These are phyloP conservation scores for Drusus annulatus DNA, from an alignment of 1,140 invertebrate genomes.

Conservation along the genomic window DNA sequence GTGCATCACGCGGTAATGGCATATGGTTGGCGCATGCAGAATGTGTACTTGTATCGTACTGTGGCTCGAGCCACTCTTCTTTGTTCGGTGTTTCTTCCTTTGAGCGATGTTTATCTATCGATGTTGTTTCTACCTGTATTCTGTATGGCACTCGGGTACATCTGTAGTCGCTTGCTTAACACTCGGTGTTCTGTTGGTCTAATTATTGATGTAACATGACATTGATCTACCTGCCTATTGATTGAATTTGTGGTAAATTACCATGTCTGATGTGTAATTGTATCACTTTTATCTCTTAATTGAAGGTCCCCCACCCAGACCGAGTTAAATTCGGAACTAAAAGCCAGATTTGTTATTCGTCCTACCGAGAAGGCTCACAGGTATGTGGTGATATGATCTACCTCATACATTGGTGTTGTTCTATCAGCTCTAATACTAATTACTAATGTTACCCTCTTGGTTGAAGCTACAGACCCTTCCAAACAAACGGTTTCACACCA, in stretches of 20 bases:
- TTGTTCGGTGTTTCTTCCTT: slow-evolving; percentile 51
- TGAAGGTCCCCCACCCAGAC: slow-evolving; percentile 72
- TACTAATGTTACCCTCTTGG: not conserved
- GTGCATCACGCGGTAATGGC: slow-evolving; percentile 55
- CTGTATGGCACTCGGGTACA: slow-evolving; percentile 36
- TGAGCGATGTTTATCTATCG: slow-evolving; percentile 34
- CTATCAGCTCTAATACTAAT: slow-evolving; percentile 64
- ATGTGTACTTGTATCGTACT: slow-evolving; percentile 30
- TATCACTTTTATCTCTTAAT: slow-evolving; percentile 69
- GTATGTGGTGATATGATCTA: slow-evolving; percentile 66
- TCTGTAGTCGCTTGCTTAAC: slow-evolving; percentile 55
- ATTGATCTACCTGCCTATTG: not conserved
- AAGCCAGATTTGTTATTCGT: slow-evolving; percentile 70
- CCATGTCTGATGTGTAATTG: slow-evolving; percentile 52
- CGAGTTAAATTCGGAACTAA: slow-evolving; percentile 70
- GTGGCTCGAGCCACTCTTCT: slow-evolving; percentile 13
- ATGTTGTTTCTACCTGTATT: slow-evolving; percentile 52
- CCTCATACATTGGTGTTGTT: slow-evolving; percentile 70
- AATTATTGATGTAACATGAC: slow-evolving; percentile 7
- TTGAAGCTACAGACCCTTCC: not conserved
- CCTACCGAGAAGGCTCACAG: slow-evolving; percentile 71
- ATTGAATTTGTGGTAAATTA: slow-evolving; percentile 17
- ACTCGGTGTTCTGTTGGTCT: slow-evolving; percentile 54
- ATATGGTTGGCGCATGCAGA: slow-evolving; percentile 49
- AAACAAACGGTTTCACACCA: not conserved